phyloP scores from a whole-genome alignment of 2,797 vertebrate genomes.

The Alauda arvensis region DNA sequence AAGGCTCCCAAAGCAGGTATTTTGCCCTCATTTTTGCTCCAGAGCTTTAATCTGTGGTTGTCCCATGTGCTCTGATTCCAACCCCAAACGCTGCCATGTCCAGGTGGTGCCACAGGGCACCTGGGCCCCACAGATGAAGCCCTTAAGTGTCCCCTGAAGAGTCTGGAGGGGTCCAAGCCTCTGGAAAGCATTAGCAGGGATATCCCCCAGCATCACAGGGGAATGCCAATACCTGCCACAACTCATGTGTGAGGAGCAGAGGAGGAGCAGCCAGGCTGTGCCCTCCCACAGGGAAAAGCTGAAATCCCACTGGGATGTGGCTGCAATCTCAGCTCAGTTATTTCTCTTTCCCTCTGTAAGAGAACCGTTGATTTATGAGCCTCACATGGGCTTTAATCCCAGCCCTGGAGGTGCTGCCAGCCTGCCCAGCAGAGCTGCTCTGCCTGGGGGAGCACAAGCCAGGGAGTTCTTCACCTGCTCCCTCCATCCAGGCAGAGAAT shows the following conservation, averaged over 20 bases:
- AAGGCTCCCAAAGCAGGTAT: neutral
- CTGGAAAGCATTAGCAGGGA: neutral
- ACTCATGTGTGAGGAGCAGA: neutral
- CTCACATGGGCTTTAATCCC: neutral
- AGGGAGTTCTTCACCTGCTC: neutral
- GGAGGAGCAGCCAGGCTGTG: neutral
- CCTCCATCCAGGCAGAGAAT: neutral
- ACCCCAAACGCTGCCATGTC: fast-evolving
- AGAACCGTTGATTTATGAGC: neutral
- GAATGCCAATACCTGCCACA: neutral
- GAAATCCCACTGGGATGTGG: neutral
- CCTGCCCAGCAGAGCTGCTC: neutral
- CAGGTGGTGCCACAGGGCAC: neutral
- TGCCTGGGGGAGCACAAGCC: neutral
- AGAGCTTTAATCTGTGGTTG: neutral
- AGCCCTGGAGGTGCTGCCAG: neutral
- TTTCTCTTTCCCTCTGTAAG: neutral
- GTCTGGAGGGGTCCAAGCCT: neutral
- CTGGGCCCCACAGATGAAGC: neutral
- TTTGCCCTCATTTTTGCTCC: neutral
- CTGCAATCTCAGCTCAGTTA: neutral
- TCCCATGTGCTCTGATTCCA: neutral
- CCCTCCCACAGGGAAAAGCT: neutral
- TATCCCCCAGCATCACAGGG: neutral
- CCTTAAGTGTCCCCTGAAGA: neutral